These are phyloP conservation scores for Netelia virgata DNA, from an alignment of 2,888 invertebrate species.

Conservation along the genomic window DNA sequence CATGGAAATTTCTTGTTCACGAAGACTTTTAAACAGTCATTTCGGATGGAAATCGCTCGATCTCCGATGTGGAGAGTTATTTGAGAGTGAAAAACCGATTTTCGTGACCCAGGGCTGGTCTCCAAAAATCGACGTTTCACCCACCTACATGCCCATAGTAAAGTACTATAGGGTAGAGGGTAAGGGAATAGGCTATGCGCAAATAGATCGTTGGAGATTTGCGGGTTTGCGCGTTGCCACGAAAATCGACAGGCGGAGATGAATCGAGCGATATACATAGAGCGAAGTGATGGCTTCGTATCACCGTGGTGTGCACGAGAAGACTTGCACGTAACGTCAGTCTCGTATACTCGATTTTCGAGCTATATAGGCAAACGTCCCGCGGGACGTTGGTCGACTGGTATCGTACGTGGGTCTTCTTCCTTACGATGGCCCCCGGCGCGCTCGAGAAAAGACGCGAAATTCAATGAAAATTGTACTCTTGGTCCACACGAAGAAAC, in stretches of 20 bases:
- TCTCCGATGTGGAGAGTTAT: too few species aligned
- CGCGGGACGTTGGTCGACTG: slow-evolving; percentile 41
- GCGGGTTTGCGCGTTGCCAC: background rate
- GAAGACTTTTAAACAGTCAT: too few species aligned
- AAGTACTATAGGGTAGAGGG: background rate
- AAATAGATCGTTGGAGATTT: too few species aligned
- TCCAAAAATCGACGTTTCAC: slow-evolving; percentile 19
- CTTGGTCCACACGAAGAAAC: slow-evolving; percentile 27
- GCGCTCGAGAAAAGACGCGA: slow-evolving; percentile 40
- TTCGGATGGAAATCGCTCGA: too few species aligned
- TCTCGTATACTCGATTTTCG: slow-evolving; percentile 41
- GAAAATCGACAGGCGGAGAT: slow-evolving; percentile 27
- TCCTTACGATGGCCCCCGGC: slow-evolving; percentile 36
- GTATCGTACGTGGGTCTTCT: slow-evolving; percentile 48
- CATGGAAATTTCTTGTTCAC: background rate
- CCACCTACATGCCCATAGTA: slow-evolving; percentile 28
- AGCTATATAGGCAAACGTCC: slow-evolving; percentile 44
- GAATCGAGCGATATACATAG: slow-evolving; percentile 4
- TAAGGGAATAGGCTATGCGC: too few species aligned
- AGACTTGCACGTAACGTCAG: slow-evolving; percentile 52
- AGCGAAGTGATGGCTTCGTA: slow-evolving; percentile 1
- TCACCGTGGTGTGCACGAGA: background rate
- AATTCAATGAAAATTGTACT: slow-evolving; percentile 65
- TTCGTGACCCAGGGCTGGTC: too few species aligned
- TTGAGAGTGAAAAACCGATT: too few species aligned